Evolutionary conservation across 2,888 invertebrate species (phyloP), one percentile per base, ranked within the genome.

Genomic region (Balanococcus diminutus): DNA sequence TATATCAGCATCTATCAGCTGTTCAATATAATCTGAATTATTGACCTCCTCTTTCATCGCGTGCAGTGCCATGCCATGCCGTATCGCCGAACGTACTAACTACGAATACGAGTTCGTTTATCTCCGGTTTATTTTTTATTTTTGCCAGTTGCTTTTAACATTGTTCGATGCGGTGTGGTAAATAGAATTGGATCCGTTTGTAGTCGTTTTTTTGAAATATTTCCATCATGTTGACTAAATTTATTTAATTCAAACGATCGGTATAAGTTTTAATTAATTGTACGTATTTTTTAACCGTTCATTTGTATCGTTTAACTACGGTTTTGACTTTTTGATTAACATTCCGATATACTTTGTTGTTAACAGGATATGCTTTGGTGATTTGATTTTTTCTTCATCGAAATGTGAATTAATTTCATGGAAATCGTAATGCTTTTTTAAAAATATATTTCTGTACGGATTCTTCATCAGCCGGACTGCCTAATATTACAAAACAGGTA

Each of bases 11-110:
- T 79, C 75, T 79, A 79, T 79, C 75, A 79, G 75, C 75, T 79
- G 75, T 79, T 79, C 75, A 79, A 79, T 79, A 79, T 79, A 79
- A 79, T 79, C 75, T 79, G 75, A 79, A 79, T 79, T 79, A 79
- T 79, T 79, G 75, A 79, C 75, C 75, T 79, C 75, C 19, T 79
- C 75, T 36, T 36, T 79, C 75, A 79, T 79, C 75, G 75, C 75
- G 75, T 79, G 75, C 75, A 79, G 75, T 79, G 36, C 36, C 75
- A 36, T 79, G 75, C 75, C 36, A 36, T 79, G 36, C 36, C 19
- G 75, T 79, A 79, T 31, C n/a, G n/a, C n/a, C n/a, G 67, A 67
- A 67, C 75, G 75, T 79, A 79, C 75, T 19, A 79, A 79, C 75
- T 19, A 79, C 75, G 75, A 79, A 79, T 79, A 79, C 75, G 22